Evolutionary conservation across 1,140 invertebrate species (phyloP).

Genomic region (Euborellia annulipes): DNA sequence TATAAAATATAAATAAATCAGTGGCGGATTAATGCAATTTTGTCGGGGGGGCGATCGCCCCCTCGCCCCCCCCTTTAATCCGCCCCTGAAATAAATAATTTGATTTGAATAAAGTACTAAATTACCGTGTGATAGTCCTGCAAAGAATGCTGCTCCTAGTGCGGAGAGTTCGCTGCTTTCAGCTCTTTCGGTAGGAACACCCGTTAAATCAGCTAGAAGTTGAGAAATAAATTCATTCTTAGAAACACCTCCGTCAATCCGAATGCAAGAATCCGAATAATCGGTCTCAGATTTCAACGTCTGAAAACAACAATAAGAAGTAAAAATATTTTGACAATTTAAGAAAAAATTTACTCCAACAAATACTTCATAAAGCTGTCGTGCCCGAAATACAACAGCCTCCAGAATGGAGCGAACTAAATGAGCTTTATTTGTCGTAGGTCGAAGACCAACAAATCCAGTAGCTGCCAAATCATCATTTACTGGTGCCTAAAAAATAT

Average conservation of each 20-base stretch:
- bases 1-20: slow-evolving; percentile 2
- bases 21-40: no score
- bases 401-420: slow-evolving; percentile 71
- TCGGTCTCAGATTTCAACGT: no score
- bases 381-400: slow-evolving; percentile 69
- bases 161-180: slow-evolving; percentile 52
- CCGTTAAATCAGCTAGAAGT: slow-evolving; percentile 64
- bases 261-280: slow-evolving; percentile 21
- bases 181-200: slow-evolving; percentile 52
- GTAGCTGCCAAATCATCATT: slow-evolving; percentile 68
- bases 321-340: no score
- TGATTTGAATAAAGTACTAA: slow-evolving; percentile 10
- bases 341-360: background rate
- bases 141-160: slow-evolving; percentile 62
- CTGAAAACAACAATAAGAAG: no score
- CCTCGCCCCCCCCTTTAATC: no score
- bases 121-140: slow-evolving; percentile 58
- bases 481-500: slow-evolving; percentile 54
- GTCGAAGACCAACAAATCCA: slow-evolving; percentile 72
- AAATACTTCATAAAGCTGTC: slow-evolving; percentile 47
- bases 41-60: no score
- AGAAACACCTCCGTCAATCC: slow-evolving; percentile 85
- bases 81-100: no score
- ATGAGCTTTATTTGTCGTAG: slow-evolving; percentile 59
- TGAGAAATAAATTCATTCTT: slow-evolving; percentile 82